Evolutionary conservation across 2,888 invertebrate genomes (phyloP).

Genomic region (Epirrhoe alternata): DNA sequence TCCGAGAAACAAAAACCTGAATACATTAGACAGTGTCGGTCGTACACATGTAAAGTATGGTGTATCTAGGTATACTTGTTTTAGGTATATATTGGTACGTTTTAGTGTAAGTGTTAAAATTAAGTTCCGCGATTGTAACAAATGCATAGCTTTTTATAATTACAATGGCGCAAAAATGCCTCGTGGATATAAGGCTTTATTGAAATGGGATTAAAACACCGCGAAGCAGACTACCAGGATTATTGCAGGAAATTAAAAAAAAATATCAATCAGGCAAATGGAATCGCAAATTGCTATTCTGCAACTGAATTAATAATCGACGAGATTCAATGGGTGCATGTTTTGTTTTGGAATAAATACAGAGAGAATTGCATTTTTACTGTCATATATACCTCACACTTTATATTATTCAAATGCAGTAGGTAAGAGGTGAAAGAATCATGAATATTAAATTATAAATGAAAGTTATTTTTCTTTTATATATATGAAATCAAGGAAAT

Average conservation of each 20-base stretch:
- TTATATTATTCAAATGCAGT: too few relatives aligned
- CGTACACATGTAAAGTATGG: too few relatives aligned
- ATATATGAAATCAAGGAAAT: too few relatives aligned
- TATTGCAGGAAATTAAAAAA: conserved; percentile 39
- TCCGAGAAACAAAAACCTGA: too few relatives aligned
- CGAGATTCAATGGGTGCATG: background rate
- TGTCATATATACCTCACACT: background rate
- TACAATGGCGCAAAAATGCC: conserved; percentile 9
- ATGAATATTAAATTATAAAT: too few relatives aligned
- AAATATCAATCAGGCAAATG: conserved; percentile 30
- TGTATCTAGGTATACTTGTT: too few relatives aligned
- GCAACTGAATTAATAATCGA: conserved; percentile 1
- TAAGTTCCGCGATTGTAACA: background rate
- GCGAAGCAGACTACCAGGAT: conserved; percentile 43
- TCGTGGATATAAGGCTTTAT: conserved; percentile 41
- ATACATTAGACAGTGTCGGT: too few relatives aligned
- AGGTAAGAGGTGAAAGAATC: too few relatives aligned
- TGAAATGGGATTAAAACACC: conserved; percentile 51
- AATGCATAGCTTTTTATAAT: background rate
- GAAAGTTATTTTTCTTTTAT: too few relatives aligned
- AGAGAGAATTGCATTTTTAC: background rate
- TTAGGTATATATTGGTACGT: too few relatives aligned
- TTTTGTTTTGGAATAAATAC: background rate
- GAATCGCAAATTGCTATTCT: conserved; percentile 34
- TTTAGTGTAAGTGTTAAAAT: too few relatives aligned